These are phyloP conservation scores for Venustaconcha ellipsiformis DNA, from an alignment of 1,140 invertebrate genomes.

Conservation along the genomic window DNA sequence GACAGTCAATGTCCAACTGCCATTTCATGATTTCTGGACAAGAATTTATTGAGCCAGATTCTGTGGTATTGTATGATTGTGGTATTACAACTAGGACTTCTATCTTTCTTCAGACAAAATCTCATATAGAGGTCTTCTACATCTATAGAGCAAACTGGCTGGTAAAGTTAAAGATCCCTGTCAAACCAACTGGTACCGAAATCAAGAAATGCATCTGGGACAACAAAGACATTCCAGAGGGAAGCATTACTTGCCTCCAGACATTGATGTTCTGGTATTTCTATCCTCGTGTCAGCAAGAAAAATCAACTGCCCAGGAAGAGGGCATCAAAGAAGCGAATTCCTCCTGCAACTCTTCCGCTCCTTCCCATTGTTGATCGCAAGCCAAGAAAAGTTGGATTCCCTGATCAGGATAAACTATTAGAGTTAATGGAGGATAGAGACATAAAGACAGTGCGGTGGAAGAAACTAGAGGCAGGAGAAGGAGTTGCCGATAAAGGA, in stretches of 20 bases:
- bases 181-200: conserved; percentile 33
- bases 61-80: conserved; percentile 46
- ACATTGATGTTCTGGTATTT: conserved; percentile 60
- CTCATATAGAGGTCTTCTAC: conserved; percentile 41
- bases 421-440: too few relatives aligned
- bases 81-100: conserved; percentile 51
- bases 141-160: conserved; percentile 45
- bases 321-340: conserved; percentile 26
- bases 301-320: conserved; percentile 4
- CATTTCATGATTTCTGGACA: conserved; percentile 48
- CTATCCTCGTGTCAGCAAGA: conserved; percentile 19
- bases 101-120: conserved; percentile 45
- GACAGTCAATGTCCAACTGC: conserved; percentile 43
- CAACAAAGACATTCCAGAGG: conserved; percentile 48
- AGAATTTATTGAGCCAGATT: conserved; percentile 36
- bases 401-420: too few relatives aligned
- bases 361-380: conserved; percentile 15
- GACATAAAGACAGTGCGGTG: too few relatives aligned
- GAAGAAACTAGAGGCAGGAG: too few relatives aligned
- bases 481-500: too few relatives aligned
- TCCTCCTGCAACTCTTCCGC: conserved; percentile 25
- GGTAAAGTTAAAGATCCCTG: conserved; percentile 48
- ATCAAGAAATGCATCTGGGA: conserved; percentile 51
- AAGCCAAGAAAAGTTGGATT: neutral
- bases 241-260: conserved; percentile 52